phyloP scores from a whole-genome alignment of 92 coral and sea anemone species.

The Nematostella vectensis region DNA sequence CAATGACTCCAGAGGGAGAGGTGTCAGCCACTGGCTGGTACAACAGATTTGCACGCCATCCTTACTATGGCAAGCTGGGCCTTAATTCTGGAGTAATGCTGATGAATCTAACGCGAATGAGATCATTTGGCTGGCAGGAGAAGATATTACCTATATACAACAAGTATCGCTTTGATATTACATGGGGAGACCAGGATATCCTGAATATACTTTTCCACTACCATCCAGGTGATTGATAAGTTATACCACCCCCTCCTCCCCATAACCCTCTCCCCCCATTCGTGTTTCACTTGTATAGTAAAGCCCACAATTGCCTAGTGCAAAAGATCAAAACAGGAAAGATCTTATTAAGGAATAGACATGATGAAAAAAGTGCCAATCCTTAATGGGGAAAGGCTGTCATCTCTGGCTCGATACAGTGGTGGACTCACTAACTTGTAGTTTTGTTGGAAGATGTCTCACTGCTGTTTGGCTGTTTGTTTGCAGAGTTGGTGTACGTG shows the following conservation, averaged over 20 bases:
- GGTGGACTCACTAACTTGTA: too few species aligned
- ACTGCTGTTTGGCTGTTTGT: too few species aligned
- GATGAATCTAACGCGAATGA: slow-evolving; percentile 83
- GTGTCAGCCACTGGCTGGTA: slow-evolving; percentile 70
- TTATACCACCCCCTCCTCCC: too few species aligned
- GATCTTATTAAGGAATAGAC: too few species aligned
- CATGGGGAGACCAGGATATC: slow-evolving; percentile 97
- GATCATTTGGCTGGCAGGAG: slow-evolving; percentile 49
- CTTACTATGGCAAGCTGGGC: slow-evolving; percentile 84
- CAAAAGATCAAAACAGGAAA: too few species aligned
- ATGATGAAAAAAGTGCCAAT: too few species aligned
- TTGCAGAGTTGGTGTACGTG: slow-evolving; percentile 54
- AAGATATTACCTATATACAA: slow-evolving; percentile 54
- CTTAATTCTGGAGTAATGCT: slow-evolving; percentile 95
- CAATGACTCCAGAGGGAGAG: slow-evolving; percentile 79
- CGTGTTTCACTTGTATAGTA: too few species aligned
- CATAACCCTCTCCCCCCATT: too few species aligned
- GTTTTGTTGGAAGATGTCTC: too few species aligned
- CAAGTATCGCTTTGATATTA: slow-evolving; percentile 57
- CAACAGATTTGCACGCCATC: slow-evolving; percentile 83
- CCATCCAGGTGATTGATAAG: slow-evolving; percentile 63
- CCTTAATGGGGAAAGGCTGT: too few species aligned
- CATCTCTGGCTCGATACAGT: too few species aligned
- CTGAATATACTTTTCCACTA: slow-evolving; percentile 74
- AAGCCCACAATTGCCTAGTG: too few species aligned